Conservation (phyloP, 2,113 vertebrate species). For the Scolopax mira region DNA sequence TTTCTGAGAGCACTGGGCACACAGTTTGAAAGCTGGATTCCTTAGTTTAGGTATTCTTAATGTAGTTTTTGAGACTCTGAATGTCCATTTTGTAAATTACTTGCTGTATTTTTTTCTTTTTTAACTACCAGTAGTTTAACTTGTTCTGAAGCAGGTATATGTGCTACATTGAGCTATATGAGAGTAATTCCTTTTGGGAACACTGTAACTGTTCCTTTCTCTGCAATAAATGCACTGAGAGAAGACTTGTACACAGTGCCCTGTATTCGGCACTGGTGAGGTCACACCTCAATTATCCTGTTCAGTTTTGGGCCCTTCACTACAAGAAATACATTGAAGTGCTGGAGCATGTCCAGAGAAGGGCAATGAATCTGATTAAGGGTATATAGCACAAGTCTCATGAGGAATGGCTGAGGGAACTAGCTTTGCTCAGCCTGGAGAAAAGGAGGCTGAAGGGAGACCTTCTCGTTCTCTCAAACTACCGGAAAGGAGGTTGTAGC, state of each 20-base stretch:
- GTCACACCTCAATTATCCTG: fast-evolving
- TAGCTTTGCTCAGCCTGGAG: not conserved
- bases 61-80: not conserved
- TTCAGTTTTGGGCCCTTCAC: not conserved
- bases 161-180: not conserved
- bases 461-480: not conserved
- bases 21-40: not conserved
- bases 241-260: not conserved
- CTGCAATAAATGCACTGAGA: not conserved
- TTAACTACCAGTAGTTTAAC: not conserved
- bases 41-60: not conserved
- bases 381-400: not conserved
- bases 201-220: not conserved
- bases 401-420: not conserved
- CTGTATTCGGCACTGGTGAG: not conserved
- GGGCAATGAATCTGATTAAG: not conserved
- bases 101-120: not conserved
- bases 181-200: not conserved
- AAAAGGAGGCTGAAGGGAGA: not conserved
- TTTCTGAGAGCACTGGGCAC: not conserved
- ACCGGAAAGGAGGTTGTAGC: not conserved
- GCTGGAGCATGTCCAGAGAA: not conserved
- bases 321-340: not conserved
- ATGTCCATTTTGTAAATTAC: not conserved
- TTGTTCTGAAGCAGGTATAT: not conserved